phyloP scores from a whole-genome alignment of 2,113 vertebrate species.

The Callithrix jacchus region DNA sequence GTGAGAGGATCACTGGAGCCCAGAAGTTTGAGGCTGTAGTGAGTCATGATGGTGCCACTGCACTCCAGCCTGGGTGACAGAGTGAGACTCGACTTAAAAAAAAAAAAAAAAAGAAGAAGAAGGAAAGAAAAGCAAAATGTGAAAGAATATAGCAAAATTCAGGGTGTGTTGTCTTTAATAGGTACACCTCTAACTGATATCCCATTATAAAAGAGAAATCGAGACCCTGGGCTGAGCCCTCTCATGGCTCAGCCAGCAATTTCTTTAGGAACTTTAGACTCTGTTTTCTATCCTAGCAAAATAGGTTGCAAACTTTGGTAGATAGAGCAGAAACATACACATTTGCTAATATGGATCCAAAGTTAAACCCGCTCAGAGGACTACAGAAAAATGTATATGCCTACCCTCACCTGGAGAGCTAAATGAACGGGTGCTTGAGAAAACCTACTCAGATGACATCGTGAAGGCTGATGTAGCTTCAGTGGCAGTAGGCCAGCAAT shows the following conservation, averaged over 20 bases:
- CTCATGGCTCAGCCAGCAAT: slow-evolving; percentile 58
- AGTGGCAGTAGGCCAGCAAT: slow-evolving; percentile 79
- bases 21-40: background rate
- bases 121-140: background rate
- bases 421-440: slow-evolving; percentile 72
- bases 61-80: background rate
- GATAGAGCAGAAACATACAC: slow-evolving; percentile 83
- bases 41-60: background rate
- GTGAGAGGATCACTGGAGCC: background rate
- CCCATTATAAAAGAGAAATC: background rate
- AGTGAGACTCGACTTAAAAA: background rate
- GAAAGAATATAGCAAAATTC: background rate
- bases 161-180: background rate
- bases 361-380: slow-evolving; percentile 74
- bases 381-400: slow-evolving; percentile 70
- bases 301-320: slow-evolving; percentile 77
- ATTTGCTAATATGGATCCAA: slow-evolving; percentile 74
- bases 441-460: slow-evolving; percentile 79
- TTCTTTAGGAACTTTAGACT: slow-evolving; percentile 73
- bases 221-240: slow-evolving; percentile 58
- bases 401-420: slow-evolving; percentile 78
- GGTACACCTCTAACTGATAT: background rate
- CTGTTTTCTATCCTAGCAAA: slow-evolving; percentile 72
- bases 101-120: background rate
- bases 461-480: slow-evolving; percentile 78